Conservation (phyloP, 2,888 invertebrate species). For the Podotricha telesiphe region DNA sequence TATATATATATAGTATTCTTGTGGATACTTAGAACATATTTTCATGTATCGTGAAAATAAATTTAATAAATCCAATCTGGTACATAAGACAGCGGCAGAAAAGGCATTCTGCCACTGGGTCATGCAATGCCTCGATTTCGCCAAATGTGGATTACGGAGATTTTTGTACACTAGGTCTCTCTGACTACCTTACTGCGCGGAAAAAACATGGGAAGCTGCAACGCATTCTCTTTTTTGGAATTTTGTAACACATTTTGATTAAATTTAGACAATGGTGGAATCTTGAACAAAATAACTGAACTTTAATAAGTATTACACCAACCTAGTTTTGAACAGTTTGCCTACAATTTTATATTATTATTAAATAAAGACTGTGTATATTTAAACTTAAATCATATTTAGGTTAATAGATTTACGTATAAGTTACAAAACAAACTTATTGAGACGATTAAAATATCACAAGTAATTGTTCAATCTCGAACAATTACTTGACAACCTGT, state of each 20-base stretch:
- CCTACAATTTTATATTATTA: background rate
- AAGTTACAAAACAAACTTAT: no score
- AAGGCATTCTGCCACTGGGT: no score
- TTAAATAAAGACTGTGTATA: background rate
- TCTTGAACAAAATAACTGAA: background rate
- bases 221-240: background rate
- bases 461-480: no score
- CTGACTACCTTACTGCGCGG: no score
- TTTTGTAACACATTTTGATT: background rate
- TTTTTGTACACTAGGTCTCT: no score
- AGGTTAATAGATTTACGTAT: no score
- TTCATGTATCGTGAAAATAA: background rate
- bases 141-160: no score
- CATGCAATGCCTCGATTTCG: no score
- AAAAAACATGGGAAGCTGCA: no score
- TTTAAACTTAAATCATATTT: background rate
- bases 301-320: background rate
- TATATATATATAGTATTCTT: no score
- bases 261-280: slow-evolving; percentile 11
- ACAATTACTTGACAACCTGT: background rate
- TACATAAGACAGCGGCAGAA: no score
- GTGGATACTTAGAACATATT: background rate
- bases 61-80: no score
- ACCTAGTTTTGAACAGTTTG: background rate
- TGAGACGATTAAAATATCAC: background rate